Evolutionary conservation across 2,888 invertebrate species (phyloP), one percentile per base, ranked within the genome.

Genomic region (Hydraecia micacea): DNA sequence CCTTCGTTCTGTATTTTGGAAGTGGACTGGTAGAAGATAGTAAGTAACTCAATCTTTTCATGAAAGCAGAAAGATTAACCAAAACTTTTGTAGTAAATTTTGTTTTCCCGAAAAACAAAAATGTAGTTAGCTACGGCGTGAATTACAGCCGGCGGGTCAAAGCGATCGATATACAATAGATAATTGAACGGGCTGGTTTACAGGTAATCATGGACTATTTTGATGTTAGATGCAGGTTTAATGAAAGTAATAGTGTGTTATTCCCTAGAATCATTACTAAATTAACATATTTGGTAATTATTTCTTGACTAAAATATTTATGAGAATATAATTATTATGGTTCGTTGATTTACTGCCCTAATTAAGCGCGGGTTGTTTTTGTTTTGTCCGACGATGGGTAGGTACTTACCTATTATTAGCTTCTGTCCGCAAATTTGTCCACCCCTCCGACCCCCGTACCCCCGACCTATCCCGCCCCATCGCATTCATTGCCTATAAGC

Each of bases 131-230:
- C 28, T 55, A 60, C 72, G 73, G 68, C 79, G 66, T 63, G 69
- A 67, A 70, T 67, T 71, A 75, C 66, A 74, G 74, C 6, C n/a
- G 68, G 60, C 76, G 65, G 58, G 62, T 62, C 68, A 72, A 49
- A 39, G 32, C 77, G 76, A 83, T 76, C 85, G 63, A 76, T 87
- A 73, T 28, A 32, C 49, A 46, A 83, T 74, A 68, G 39, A 69
- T 81, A 81, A 71, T 74, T 86, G 62, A 32, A 58, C 15, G 42
- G 36, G 7, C 62, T 42, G 69, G 63, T 83, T 63, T 28, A 72
- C 71, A 15, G 11, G 13, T 65, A 62, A 63, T 84, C 68, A 85
- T 52, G 15, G 28, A 28, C 52, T 63, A 62, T 73, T 68, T 28
- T 18, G 11, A 32, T 52, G n/a, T 55, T 55, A 32, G 21, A 36